These are phyloP conservation scores for Morpho achilles DNA, from an alignment of 2,888 invertebrate genomes.

Conservation along the genomic window DNA sequence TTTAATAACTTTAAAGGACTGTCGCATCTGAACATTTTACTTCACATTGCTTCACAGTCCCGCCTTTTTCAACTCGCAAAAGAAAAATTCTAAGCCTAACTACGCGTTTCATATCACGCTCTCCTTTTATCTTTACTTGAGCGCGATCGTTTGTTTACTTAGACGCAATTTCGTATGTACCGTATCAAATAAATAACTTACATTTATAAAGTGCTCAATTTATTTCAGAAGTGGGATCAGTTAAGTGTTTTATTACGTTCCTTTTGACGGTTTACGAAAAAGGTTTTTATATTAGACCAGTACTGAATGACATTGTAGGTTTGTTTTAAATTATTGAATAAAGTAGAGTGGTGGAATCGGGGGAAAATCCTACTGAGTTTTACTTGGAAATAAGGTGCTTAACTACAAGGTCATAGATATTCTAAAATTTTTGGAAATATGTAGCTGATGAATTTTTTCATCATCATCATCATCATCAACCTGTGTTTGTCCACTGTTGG, in stretches of 20 bases:
- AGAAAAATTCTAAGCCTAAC: slow-evolving; percentile 42
- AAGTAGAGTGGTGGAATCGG: no score
- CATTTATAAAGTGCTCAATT: slow-evolving; percentile 10
- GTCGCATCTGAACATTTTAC: background rate
- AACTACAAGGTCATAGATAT: no score
- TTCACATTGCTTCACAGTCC: slow-evolving; percentile 23
- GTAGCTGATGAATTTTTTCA: no score
- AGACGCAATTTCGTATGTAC: slow-evolving; percentile 39
- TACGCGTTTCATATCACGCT: slow-evolving; percentile 49
- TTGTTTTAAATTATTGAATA: no score
- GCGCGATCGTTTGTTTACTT: slow-evolving; percentile 43
- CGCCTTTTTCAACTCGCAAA: slow-evolving; percentile 38
- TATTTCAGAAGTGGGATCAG: background rate
- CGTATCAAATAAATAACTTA: slow-evolving; percentile 30
- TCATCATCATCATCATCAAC: no score
- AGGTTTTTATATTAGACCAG: no score
- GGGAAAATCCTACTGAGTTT: no score
- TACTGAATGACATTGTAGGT: no score
- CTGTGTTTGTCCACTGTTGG: no score
- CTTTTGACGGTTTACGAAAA: background rate
- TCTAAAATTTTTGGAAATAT: no score
- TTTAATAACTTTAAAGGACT: background rate
- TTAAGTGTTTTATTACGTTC: background rate
- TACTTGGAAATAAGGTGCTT: no score
- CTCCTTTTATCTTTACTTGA: slow-evolving; percentile 45